A percentile compares a stretch with the other conserved stretches of the same genome.
These are phyloP conservation scores for Betta splendens DNA, from an alignment of 2,797 vertebrate genomes.

Conservation along the genomic window DNA sequence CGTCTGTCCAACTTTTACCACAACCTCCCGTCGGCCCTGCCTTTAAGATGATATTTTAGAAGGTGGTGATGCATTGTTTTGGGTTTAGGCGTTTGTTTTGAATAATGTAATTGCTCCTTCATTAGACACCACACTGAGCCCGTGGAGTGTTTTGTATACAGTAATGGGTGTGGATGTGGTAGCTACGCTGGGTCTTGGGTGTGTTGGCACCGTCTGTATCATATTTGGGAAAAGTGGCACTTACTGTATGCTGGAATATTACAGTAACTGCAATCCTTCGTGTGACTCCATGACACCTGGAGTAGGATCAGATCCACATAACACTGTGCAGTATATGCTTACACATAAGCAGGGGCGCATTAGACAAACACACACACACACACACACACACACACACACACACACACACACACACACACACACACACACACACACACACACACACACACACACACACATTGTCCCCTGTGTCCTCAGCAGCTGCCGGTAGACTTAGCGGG, in stretches of 20 bases:
- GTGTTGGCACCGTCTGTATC: not conserved
- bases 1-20: not conserved
- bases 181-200: not conserved
- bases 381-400: constrained; percentile 10
- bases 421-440: constrained; percentile 18
- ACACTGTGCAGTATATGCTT: constrained; percentile 7
- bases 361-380: constrained; percentile 15
- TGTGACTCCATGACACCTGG: constrained; percentile 9
- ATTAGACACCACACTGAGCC: not conserved
- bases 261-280: not conserved
- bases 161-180: not conserved
- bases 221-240: not conserved
- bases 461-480: constrained; percentile 66
- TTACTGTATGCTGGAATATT: not conserved
- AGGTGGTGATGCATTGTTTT: constrained; percentile 2
- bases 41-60: constrained; percentile 3
- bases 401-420: constrained; percentile 16
- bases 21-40: not conserved
- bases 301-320: constrained; percentile 12
- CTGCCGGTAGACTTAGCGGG: constrained; percentile 66
- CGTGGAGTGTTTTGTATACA: not conserved
- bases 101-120: not conserved
- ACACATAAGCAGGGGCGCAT: constrained; percentile 7
- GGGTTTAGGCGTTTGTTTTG: not conserved
- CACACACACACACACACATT: too few relatives aligned